Percentiles rank a stretch among this genome's conserved stretches.
Evolutionary conservation across 2,113 vertebrate species (phyloP).

Genomic region (Cettia cetti): DNA sequence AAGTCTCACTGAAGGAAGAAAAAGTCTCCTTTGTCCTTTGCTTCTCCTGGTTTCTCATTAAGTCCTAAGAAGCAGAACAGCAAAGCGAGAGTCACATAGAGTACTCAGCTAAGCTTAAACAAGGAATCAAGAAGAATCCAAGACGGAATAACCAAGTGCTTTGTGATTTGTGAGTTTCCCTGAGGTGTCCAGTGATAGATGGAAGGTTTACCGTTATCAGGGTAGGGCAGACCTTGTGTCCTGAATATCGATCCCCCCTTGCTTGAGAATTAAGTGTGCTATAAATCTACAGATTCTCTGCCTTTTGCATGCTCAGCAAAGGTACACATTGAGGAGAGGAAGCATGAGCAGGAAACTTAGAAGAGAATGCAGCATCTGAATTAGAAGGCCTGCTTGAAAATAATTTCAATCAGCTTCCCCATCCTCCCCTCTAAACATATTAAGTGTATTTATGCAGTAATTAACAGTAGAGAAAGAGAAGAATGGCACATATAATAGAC

Average conservation of each 20-base stretch:
- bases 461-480: constrained; percentile 26
- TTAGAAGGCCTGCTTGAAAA: not conserved
- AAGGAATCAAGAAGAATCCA: not conserved
- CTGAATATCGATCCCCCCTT: constrained; percentile 64
- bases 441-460: constrained; percentile 50
- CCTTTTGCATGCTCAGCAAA: constrained; percentile 53
- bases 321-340: not conserved
- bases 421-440: not conserved
- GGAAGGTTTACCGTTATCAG: constrained; percentile 58
- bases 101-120: not conserved
- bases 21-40: not conserved
- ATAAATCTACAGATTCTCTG: constrained; percentile 59
- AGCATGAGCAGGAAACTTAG: not conserved
- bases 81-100: not conserved
- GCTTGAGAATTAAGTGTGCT: constrained; percentile 61
- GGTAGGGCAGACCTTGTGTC: constrained; percentile 52
- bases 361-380: not conserved
- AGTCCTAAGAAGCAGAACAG: not conserved
- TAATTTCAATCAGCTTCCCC: not conserved
- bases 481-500: not conserved
- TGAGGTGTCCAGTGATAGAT: constrained; percentile 58
- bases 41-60: not conserved
- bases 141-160: not conserved
- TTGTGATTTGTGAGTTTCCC: constrained; percentile 8
- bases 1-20: not conserved